Base-by-base conservation (phyloP, 2,113 vertebrate species). In the Numenius arquata region DNA sequence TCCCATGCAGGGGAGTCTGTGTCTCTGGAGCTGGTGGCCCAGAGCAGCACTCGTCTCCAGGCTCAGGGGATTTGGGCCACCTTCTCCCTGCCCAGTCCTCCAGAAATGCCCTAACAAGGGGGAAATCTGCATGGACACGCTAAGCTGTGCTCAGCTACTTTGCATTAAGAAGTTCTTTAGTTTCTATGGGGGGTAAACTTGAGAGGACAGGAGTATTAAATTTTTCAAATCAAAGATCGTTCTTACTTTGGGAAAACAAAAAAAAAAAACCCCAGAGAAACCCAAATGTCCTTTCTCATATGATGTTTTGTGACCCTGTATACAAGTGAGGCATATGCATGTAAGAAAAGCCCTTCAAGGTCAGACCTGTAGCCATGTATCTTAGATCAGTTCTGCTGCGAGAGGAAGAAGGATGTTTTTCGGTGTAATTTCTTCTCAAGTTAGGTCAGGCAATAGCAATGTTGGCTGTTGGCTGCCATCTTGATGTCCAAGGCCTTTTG, bases 401-500 rank as follows among this genome's bases (percentile, higher is more conserved):
- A 78, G 93, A 88, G 78, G 67, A 88, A 53, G 70, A 22, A 52
- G 56, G 38, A 66, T 58, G 6, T 92, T 75, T 50, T 70, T 61
- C 41, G 19, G 38, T 2, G 73, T 58, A 58, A 93, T 94, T 92
- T 89, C 85, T 89, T 85, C 88, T 92, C 83, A 84, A n/a, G 83
- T 92, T 85, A 81, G 84, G 83, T 95, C 83, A 95, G 80, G 56
- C 85, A 80, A 67, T 77, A 30, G 85, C 87, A 93, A 47, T 89
- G 63, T 62, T 73, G 43, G 38, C 82, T 93, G 82, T 80, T 95
- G 92, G 68, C 89, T 93, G 85, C 96, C 93, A 95, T 95, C 94
- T 96, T 96, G 93, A 71, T 90, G 85, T 71, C 88, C 77, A 96
- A 93, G 94, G 90, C 86, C 94, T 93, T 91, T 61, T 78, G 96